phyloP scores from a whole-genome alignment of 2,797 vertebrate species.

The Myotis findleyi region DNA sequence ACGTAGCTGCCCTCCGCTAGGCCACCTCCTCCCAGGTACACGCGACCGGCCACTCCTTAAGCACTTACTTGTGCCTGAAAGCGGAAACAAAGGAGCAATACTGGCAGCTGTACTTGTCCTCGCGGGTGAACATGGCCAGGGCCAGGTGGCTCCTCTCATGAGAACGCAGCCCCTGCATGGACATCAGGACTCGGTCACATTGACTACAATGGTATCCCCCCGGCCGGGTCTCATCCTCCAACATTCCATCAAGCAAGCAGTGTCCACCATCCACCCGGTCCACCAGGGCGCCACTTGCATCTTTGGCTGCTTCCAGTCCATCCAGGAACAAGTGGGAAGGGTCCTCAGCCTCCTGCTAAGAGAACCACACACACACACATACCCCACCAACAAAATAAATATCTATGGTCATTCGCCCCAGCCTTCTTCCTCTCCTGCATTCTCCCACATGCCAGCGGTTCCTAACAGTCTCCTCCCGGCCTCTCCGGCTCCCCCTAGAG shows the following conservation, averaged over 20 bases:
- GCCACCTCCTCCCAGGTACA: not conserved
- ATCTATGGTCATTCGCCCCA: conserved; percentile 45
- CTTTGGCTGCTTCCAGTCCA: conserved; percentile 86
- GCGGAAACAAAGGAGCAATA: conserved; percentile 98
- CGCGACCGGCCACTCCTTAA: not conserved
- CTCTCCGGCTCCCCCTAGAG: conserved; percentile 46
- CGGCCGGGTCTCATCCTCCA: conserved; percentile 91
- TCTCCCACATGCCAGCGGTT: conserved; percentile 83
- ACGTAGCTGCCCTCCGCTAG: not conserved
- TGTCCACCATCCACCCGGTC: conserved; percentile 88
- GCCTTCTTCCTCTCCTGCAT: conserved; percentile 66
- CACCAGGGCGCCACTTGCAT: conserved; percentile 82
- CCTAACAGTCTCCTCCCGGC: conserved; percentile 69
- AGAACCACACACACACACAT: conserved; percentile 85
- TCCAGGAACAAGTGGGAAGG: conserved; percentile 87
- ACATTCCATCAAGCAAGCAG: conserved; percentile 87
- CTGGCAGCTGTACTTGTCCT: conserved; percentile 99
- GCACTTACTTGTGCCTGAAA: conserved; percentile 99
- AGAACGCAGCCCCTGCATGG: conserved; percentile 99
- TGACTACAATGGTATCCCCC: conserved; percentile 96
- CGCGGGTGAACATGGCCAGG: conserved; percentile 94
- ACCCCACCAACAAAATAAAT: conserved; percentile 84
- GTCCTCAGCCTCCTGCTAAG: conserved; percentile 90
- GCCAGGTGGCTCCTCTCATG: conserved; percentile 99
- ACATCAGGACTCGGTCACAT: conserved; percentile 98